Evolutionary conservation across 1,140 invertebrate genomes (phyloP).

Genomic region (Scaptomyza hsui): DNA sequence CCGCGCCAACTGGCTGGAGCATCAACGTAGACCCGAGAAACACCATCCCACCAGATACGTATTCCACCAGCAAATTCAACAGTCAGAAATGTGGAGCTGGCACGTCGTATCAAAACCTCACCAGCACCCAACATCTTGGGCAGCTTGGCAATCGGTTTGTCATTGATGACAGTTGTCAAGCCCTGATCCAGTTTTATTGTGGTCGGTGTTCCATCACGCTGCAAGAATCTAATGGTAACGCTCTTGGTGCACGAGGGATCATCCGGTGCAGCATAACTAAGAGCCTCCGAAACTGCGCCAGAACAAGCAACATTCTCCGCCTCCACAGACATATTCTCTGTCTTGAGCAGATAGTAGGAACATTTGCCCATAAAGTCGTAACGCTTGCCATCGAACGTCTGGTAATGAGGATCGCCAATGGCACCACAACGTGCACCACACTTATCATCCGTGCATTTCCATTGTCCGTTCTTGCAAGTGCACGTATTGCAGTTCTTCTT

Average conservation of each 20-base stretch:
- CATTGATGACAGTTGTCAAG: conserved; percentile 88
- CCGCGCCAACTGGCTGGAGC: conserved; percentile 89
- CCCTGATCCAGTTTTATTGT: conserved; percentile 90
- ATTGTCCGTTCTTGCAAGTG: conserved; percentile 86
- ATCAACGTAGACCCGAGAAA: conserved; percentile 91
- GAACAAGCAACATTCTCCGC: conserved; percentile 93
- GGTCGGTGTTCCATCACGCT: conserved; percentile 82
- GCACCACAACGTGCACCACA: conserved; percentile 91
- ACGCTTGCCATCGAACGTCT: conserved; percentile 93
- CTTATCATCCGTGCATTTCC: conserved; percentile 90
- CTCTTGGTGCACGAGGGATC: conserved; percentile 93
- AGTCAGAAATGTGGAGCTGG: conserved; percentile 90
- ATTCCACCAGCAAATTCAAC: conserved; percentile 91
- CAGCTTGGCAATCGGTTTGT: conserved; percentile 87
- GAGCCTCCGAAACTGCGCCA: conserved; percentile 89
- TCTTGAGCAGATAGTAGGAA: conserved; percentile 91
- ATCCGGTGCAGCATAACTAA: conserved; percentile 87
- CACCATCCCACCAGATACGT: conserved; percentile 93
- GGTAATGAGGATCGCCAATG: conserved; percentile 95
- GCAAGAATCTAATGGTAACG: conserved; percentile 86
- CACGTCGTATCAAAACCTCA: conserved; percentile 87
- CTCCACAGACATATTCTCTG: conserved; percentile 88
- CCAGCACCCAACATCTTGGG: conserved; percentile 87
- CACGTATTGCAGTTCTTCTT: conserved; percentile 93
- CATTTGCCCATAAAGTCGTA: conserved; percentile 96